Evolutionary conservation across 1,140 invertebrate species (phyloP), one percentile per base, ranked within the genome.

Genomic region (Pseudomyrmex pallidus): DNA sequence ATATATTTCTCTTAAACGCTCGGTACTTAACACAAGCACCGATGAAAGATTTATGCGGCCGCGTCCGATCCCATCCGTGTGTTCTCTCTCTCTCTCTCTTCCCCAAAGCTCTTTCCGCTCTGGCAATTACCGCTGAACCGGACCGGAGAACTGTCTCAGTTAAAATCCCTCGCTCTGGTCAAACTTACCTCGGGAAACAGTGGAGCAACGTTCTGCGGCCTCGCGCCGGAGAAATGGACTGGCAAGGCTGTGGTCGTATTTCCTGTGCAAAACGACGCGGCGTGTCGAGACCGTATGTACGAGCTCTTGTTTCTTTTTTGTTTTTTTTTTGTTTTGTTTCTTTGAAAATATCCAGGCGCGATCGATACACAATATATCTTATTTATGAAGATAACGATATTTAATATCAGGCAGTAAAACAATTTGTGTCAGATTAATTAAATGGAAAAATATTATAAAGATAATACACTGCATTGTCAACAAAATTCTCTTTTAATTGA

Each of bases 1-100:
- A 89, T 35, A 35, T 35, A 89, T 89, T 90, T 89, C 89, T 89
- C 52, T 74, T 70, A 78, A 87, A 87, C 85, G 64, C 83, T 77
- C 25, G 86, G 62, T 88, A 84, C 89, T 90, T 89, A 88, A 86
- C 70, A 74, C 66, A 66, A 63, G 10, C 35, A 56, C 25, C 86
- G 54, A 85, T 84, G 68, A 72, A 82, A 86, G 80, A 89, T 88
- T 86, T 89, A 88, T 70, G 25, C 12, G 50, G n/a, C 67, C 22
- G 48, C 56, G 25, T 59, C 17, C 63, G 52, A 35, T 70, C 3
- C 64, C 48, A 9, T 17, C 35, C 54, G 5, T 62, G 17, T 2
- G 9, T 9, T 52, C 15, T 62, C 68, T 72, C 46, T 50, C 20
- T 59, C 35, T 57, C 70, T 74, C 25, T 46, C 44, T 50, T 25